A percentile compares a stretch with the other conserved stretches of the same genome.
Evolutionary conservation across 2,113 vertebrate species (phyloP).

Genomic region (Steatornis caripensis): DNA sequence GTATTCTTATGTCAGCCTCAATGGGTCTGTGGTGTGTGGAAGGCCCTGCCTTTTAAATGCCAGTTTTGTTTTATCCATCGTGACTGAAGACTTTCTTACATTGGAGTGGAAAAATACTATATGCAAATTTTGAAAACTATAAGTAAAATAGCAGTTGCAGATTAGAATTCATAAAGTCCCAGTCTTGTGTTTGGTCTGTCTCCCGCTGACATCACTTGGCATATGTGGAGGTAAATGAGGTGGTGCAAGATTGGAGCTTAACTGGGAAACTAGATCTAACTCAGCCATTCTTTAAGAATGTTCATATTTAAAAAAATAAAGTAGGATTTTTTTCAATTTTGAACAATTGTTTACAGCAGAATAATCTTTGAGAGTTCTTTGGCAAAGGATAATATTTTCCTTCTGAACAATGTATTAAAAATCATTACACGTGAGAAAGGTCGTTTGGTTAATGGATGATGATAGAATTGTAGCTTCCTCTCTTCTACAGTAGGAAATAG

Average conservation of each 20-base stretch:
- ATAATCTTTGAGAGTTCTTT: not conserved
- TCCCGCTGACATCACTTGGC: not conserved
- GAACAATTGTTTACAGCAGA: not conserved
- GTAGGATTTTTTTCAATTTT: not conserved
- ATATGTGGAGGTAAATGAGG: not conserved
- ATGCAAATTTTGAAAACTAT: not conserved
- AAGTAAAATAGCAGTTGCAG: not conserved
- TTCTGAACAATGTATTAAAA: not conserved
- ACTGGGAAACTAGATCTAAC: not conserved
- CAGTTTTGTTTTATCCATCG: not conserved
- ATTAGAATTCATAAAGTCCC: not conserved
- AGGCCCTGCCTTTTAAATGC: not conserved
- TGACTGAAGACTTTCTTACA: not conserved
- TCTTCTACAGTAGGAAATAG: not conserved
- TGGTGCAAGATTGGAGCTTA: not conserved
- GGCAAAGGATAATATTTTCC: not conserved
- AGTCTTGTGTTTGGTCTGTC: not conserved
- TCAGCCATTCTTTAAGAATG: not conserved
- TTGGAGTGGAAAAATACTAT: not conserved
- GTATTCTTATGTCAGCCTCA: not conserved
- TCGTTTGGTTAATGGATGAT: not conserved
- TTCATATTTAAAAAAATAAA: not conserved
- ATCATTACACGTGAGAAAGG: not conserved
- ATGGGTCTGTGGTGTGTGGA: not conserved
- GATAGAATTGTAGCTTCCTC: not conserved